phyloP scores from a whole-genome alignment of 2,113 vertebrate genomes.

The Typhlomys cinereus region DNA sequence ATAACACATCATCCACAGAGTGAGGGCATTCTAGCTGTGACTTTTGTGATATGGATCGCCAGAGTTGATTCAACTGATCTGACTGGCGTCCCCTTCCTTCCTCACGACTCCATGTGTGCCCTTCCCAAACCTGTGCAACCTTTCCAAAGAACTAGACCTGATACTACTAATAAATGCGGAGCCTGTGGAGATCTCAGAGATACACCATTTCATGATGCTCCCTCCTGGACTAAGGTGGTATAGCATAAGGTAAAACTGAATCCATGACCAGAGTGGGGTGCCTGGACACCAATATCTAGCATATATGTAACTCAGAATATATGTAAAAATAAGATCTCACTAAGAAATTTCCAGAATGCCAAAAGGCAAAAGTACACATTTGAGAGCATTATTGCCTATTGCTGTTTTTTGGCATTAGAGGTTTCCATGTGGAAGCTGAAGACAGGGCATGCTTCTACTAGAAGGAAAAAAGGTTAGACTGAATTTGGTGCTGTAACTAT shows the following conservation, averaged over 20 bases:
- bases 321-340: background rate
- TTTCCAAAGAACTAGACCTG: background rate
- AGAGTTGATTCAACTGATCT: too few species aligned
- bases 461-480: background rate
- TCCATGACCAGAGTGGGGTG: too few species aligned
- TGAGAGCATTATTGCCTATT: background rate
- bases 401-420: background rate
- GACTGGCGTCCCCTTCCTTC: too few species aligned
- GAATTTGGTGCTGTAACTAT: background rate
- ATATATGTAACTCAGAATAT: background rate
- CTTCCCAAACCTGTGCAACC: too few species aligned
- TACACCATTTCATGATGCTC: background rate
- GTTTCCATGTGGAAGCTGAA: too few species aligned
- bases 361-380: background rate
- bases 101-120: too few species aligned
- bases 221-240: background rate
- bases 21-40: too few species aligned
- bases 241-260: background rate
- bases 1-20: background rate
- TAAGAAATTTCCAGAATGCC: background rate
- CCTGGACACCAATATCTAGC: background rate
- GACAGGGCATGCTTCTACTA: too few species aligned
- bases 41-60: too few species aligned
- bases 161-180: too few species aligned
- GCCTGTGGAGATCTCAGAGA: background rate